Percentiles rank a stretch among this genome's conserved stretches.
These are phyloP conservation scores for Wasmannia auropunctata DNA, from an alignment of 1,140 invertebrate genomes.

Conservation along the genomic window DNA sequence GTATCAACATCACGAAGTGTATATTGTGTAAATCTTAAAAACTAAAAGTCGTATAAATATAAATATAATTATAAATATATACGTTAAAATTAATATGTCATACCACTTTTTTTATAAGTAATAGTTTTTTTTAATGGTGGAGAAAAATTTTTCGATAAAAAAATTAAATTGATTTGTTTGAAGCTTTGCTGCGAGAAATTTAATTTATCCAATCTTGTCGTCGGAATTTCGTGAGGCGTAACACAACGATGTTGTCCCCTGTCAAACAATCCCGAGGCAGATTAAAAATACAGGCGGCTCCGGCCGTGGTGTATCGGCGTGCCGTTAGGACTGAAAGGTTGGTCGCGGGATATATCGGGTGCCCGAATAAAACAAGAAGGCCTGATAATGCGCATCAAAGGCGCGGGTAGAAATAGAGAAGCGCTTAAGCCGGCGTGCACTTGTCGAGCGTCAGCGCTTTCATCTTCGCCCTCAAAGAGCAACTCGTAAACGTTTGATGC, in stretches of 20 bases:
- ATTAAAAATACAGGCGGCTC: slow-evolving; percentile 50
- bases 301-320: slow-evolving; percentile 38
- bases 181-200: not conserved
- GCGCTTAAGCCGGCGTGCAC: slow-evolving; percentile 73
- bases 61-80: not conserved
- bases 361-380: slow-evolving; percentile 71
- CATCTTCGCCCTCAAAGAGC: slow-evolving; percentile 79
- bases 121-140: not conserved
- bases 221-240: slow-evolving; percentile 18
- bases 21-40: not conserved
- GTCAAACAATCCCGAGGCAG: not conserved
- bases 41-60: not conserved
- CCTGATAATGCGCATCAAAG: slow-evolving; percentile 81
- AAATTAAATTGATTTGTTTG: not conserved
- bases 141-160: not conserved
- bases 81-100: not conserved
- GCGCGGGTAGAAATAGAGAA: slow-evolving; percentile 78
- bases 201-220: slow-evolving; percentile 20
- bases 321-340: slow-evolving; percentile 52
- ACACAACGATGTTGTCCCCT: not conserved
- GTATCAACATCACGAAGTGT: not conserved
- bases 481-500: slow-evolving; percentile 76
- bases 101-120: too few relatives aligned
- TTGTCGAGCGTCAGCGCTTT: slow-evolving; percentile 75
- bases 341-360: slow-evolving; percentile 67